Percentiles rank a stretch among this genome's conserved stretches.
Evolutionary conservation across 2,113 vertebrate species (phyloP).

Genomic region (Oriolus oriolus): DNA sequence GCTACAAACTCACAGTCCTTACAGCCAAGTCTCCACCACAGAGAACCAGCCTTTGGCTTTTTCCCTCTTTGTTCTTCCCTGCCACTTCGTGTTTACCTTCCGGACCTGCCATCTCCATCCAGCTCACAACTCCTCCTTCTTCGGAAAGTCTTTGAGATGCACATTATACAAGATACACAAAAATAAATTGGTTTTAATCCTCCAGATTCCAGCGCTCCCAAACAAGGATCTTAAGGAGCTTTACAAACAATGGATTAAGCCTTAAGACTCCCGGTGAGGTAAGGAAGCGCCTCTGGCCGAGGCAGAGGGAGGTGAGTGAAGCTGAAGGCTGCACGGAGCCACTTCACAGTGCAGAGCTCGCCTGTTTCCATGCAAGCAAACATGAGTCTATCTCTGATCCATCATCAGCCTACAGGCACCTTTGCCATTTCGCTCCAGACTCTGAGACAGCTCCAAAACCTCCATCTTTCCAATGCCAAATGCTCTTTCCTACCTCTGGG

Average conservation of each 20-base stretch:
- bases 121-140: not conserved
- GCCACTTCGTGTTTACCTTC: not conserved
- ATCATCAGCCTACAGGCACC: accelerated
- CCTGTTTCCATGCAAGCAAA: not conserved
- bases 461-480: not conserved
- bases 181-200: conserved; percentile 64
- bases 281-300: not conserved
- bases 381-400: accelerated
- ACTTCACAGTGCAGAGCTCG: not conserved
- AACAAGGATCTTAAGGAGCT: conserved; percentile 60
- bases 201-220: conserved; percentile 26
- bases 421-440: not conserved
- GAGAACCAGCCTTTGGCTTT: not conserved
- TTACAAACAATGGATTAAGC: conserved; percentile 65
- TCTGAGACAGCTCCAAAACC: not conserved
- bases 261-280: not conserved
- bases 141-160: not conserved
- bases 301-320: not conserved
- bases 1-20: not conserved
- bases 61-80: not conserved
- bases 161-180: conserved; percentile 42
- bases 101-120: not conserved
- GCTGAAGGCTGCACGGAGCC: not conserved
- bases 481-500: not conserved
- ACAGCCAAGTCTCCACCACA: not conserved